Percentiles rank a stretch among this genome's conserved stretches.
phyloP scores from a whole-genome alignment of 2,888 invertebrate species.

The Tanypteryx hageni region DNA sequence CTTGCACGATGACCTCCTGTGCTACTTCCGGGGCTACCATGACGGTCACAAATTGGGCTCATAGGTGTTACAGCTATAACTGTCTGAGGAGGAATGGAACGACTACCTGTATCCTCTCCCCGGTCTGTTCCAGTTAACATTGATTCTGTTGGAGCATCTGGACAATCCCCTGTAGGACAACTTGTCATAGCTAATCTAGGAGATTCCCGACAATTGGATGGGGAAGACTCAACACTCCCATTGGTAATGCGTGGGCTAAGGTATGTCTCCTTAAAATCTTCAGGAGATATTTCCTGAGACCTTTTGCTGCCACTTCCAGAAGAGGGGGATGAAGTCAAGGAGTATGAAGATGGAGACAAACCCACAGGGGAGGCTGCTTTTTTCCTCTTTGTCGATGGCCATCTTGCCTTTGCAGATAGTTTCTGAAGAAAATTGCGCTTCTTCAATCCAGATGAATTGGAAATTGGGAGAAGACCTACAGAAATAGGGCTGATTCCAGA shows the following conservation, averaged over 20 bases:
- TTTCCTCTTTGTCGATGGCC: conserved; percentile 65
- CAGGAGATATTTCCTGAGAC: conserved; percentile 56
- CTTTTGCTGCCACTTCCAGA: conserved; percentile 20
- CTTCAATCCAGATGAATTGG: conserved; percentile 40
- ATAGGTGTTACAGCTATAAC: conserved; percentile 12
- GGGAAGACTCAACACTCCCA: neutral
- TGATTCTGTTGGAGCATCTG: conserved; percentile 18
- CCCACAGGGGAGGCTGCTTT: conserved; percentile 22
- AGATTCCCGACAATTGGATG: conserved; percentile 49
- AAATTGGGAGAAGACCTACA: conserved; percentile 35
- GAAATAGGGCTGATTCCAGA: conserved; percentile 70
- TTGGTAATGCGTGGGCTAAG: conserved; percentile 53
- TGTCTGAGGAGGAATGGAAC: conserved; percentile 41
- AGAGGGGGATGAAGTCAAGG: conserved; percentile 25
- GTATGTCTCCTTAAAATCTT: conserved; percentile 65
- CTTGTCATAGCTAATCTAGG: conserved; percentile 7
- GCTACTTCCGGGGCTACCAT: conserved; percentile 53
- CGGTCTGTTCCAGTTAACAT: neutral
- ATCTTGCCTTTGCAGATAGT: conserved; percentile 58
- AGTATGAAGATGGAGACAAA: conserved; percentile 1
- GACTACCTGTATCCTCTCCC: neutral
- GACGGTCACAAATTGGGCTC: conserved; percentile 52
- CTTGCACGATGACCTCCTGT: conserved; percentile 49
- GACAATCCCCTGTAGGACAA: conserved; percentile 18
- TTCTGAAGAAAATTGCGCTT: conserved; percentile 65